Conservation (phyloP, 2,113 vertebrate genomes). For the Corythaeola cristata region DNA sequence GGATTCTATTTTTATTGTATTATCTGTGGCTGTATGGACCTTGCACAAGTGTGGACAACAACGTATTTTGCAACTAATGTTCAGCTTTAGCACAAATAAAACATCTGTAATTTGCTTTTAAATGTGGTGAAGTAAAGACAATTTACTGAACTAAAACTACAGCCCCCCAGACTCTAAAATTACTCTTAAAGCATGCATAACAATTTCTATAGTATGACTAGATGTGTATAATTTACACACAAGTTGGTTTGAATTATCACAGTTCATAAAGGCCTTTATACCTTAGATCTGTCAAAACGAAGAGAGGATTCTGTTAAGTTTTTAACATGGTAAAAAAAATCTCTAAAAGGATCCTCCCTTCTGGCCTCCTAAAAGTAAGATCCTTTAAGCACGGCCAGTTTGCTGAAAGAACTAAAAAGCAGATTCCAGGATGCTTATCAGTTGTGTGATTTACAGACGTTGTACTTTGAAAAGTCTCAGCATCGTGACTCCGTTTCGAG, state of each 20-base stretch:
- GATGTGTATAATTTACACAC: background rate
- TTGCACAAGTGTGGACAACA: background rate
- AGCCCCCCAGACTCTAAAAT: background rate
- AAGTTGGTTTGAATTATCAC: constrained; percentile 58
- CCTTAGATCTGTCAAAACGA: background rate
- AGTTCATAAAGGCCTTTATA: constrained; percentile 26
- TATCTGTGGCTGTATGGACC: background rate
- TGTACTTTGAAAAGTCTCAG: background rate
- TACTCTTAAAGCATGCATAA: background rate
- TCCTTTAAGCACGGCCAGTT: background rate
- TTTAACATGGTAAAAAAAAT: background rate
- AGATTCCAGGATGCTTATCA: constrained; percentile 43
- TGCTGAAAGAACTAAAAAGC: background rate
- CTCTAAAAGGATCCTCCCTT: background rate
- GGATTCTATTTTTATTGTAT: background rate
- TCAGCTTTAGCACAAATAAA: background rate
- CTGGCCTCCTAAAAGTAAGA: background rate
- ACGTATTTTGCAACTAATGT: background rate
- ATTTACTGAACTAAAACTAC: background rate
- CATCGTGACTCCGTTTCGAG: background rate
- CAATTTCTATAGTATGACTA: background rate
- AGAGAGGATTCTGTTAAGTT: background rate
- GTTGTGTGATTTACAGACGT: constrained; percentile 36
- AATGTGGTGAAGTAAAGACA: background rate
- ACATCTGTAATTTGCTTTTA: background rate